Base-by-base conservation (phyloP, 2,888 invertebrate genomes). In the Synergus gifuensis region DNA sequence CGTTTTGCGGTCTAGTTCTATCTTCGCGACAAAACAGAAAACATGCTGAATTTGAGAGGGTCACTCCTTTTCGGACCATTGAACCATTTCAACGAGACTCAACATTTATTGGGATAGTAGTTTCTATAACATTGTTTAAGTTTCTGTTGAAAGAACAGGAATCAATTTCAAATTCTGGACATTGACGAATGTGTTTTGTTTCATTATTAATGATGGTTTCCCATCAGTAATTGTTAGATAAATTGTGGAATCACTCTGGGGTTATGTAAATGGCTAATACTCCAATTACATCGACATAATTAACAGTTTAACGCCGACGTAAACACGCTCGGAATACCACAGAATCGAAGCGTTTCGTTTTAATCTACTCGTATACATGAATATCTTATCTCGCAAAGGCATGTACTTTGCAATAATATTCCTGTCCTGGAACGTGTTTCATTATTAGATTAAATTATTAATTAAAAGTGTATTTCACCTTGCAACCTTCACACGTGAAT, bases 401-500 rank as follows among this genome's bases (percentile, higher is more conserved):
- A 2, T 66, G 14, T 40, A 16, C 18, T 66, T 42, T 66, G 64
- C 36, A 66, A 40, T 42, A 42, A 0, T 2, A 18, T n/a, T 22
- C 12, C 18, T 22, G 60, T 22, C n/a, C 3, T 9, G 54, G 22
- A 11, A 22, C 12, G 22, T 60, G 22, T 60, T 60, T 22, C 12
- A 22, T 12, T 28, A 60, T 60, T 12, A 22, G 5, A 9, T 11
- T 60, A 12, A 14, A 60, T 60, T 60, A 60, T 78, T 67, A 73
- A 69, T 76, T 63, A 49, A 73, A 85, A 82, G 81, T 73, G 78
- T 81, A 81, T 80, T 86, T 90, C 89, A 92, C 92, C 92, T 92
- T 92, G 84, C 92, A 92, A 77, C 92, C 92, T 87, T 92, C 92
- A 85, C 92, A 92, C 78, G 92, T 92, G 85, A 92, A 92, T 76